Conservation (phyloP, 2,888 invertebrate genomes). For the Phorcus lineatus region DNA sequence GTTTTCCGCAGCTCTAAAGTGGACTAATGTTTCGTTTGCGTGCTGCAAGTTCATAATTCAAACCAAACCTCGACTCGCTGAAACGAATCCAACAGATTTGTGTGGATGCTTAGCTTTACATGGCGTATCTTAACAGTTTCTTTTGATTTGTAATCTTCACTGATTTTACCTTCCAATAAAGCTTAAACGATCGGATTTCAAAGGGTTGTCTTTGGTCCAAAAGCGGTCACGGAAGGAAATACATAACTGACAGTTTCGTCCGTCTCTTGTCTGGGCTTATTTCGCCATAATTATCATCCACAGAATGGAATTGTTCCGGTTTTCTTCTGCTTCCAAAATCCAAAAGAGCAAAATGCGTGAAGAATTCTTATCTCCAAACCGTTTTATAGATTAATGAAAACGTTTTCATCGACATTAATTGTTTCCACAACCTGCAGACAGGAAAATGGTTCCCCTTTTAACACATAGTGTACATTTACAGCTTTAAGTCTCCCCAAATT, state of each 20-base stretch:
- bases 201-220: background rate
- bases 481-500: too few relatives aligned
- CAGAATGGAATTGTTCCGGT: too few relatives aligned
- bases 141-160: conserved; percentile 8
- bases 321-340: too few relatives aligned
- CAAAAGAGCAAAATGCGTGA: too few relatives aligned
- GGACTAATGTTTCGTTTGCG: background rate
- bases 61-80: background rate
- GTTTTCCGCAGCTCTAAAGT: background rate
- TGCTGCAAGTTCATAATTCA: background rate
- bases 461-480: too few relatives aligned
- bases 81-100: conserved; percentile 10
- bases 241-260: background rate
- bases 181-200: conserved; percentile 8
- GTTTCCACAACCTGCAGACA: too few relatives aligned
- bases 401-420: too few relatives aligned
- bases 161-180: background rate
- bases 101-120: conserved; percentile 1
- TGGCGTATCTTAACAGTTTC: background rate
- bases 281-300: too few relatives aligned
- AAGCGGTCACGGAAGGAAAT: background rate
- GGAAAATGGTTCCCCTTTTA: too few relatives aligned
- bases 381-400: too few relatives aligned
- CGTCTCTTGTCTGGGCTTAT: background rate
- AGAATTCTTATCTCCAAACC: too few relatives aligned